Percentiles rank a stretch among this genome's conserved stretches.
Conservation (phyloP, 2,888 invertebrate genomes). For the Troglohyphantes excavatus region DNA sequence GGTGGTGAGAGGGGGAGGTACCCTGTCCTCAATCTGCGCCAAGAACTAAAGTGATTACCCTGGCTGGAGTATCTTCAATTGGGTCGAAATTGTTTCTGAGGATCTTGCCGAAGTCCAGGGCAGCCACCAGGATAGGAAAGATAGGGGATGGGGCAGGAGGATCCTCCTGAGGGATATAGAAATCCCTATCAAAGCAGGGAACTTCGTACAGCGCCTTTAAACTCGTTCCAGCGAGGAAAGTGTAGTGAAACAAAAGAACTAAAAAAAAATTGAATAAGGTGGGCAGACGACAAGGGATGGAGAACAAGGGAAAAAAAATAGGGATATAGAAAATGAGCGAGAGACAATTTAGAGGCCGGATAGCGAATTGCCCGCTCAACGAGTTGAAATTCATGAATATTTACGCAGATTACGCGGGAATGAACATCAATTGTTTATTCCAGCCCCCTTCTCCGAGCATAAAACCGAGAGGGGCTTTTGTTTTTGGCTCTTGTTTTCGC, state of each 20-base stretch:
- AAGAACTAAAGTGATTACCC: constrained; percentile 76
- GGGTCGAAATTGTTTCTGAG: constrained; percentile 71
- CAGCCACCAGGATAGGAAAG: constrained; percentile 21
- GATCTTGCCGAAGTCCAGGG: constrained; percentile 38
- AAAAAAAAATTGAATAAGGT: constrained; percentile 70
- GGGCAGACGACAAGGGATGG: constrained; percentile 16
- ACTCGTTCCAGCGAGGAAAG: constrained; percentile 51
- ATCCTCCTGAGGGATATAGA: constrained; percentile 59
- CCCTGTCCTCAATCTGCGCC: constrained; percentile 57
- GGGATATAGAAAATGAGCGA: constrained; percentile 21
- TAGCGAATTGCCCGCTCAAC: constrained; percentile 63
- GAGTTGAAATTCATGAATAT: constrained; percentile 76
- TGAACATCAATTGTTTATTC: constrained; percentile 77
- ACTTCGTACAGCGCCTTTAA: constrained; percentile 58
- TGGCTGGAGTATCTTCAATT: constrained; percentile 73
- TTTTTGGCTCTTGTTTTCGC: constrained; percentile 37
- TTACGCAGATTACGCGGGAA: constrained; percentile 73
- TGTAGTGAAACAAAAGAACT: constrained; percentile 60
- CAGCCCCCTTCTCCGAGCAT: constrained; percentile 34
- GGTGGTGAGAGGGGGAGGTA: constrained; percentile 7
- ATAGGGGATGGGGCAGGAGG: constrained; percentile 1
- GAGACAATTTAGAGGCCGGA: constrained; percentile 62
- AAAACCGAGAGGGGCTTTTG: constrained; percentile 14
- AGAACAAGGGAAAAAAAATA: constrained; percentile 3
- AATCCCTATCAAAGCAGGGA: constrained; percentile 63